Evolutionary conservation across 2,113 vertebrate genomes (phyloP), one percentile per base, ranked within the genome.

Genomic region (Gopherus evgoodei): DNA sequence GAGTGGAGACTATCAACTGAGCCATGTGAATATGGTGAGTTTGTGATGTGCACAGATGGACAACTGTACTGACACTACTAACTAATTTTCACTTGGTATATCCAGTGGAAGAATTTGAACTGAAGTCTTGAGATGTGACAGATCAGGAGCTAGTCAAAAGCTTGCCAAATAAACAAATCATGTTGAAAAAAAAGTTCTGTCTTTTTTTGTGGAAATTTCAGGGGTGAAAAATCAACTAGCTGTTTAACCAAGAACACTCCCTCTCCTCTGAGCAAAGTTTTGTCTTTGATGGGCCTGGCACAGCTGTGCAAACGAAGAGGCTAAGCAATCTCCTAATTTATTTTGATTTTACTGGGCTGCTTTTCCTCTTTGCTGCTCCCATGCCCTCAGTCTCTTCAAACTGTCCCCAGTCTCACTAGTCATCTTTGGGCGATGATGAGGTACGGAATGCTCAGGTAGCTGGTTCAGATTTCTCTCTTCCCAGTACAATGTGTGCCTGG

Each of bases 401-500:
- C 75, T 92, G 95, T 96, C 95, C 91, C 95, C 89, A 76, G 93
- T 94, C 96, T 84, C 90, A 12, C 93, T 86, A 96, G 94, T 96
- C 94, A 91, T 97, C 97, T 95, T 90, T 93, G 97, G 95, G 94
- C 96, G 92, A 95, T 92, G 90, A 91, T 93, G 93, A 97, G 97
- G 94, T 97, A 97, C 97, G 93, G 95, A 98, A 98, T 88, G 96
- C 96, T 96, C 97, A 95, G 93, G 93, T 92, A 97, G 97, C 96
- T 97, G 97, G 90, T 96, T 97, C 96, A 97, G 96, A 69, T 91
- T 95, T 97, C 97, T 94, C 91, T 91, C 94, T 96, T 96, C 94
- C 95, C 95, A 83, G 96, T 90, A 89, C 84, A 96, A 89, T 78
- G 35, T 86, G 96, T 92, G 88, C 93, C 86, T 96, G 24, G 4